Evolutionary conservation across 1,140 invertebrate species (phyloP), one percentile per base, ranked within the genome.

Genomic region (Diorhabda sublineata): DNA sequence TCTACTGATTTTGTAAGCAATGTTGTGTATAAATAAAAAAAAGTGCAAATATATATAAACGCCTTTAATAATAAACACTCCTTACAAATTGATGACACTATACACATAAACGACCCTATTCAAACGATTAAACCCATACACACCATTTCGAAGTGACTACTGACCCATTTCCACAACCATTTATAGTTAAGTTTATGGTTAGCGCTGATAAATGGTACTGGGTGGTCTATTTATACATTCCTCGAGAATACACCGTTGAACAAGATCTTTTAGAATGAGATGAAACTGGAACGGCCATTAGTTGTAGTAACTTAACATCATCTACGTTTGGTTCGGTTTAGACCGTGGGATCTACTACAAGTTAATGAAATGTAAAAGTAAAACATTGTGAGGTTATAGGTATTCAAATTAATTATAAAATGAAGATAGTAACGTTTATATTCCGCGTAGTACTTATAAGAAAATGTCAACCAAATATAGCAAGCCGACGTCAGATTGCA

Each of bases 141-240:
- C 47, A 52, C 47, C 47, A 52, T 52, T 52, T 52, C 47, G 47
- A 52, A 52, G 47, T 52, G 47, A 52, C 45, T 43, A 63, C 61
- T 63, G 61, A 63, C 61, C 61, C 45, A 63, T 63, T 63, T 63
- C 42, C 61, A 63, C 61, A 45, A 63, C 43, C 43, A 43, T 63
- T 52, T 52, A 52, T 63, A 7, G 61, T 41, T 52, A 47, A 63
- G 42, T 63, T 63, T 63, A 63, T 63, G 61, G 11, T 9, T 44
- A 43, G 42, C 42, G 11, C 11, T 63, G 61, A 43, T 63, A 63
- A 63, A 45, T 63, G 45, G 42, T 45, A 63, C 61, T 63, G 61
- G 61, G 61, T 63, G 61, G 61, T 63, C 45, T 45, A 60, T 60
- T 60, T 60, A 60, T 60, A 42, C 58, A 60, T 60, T 60, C 58